Evolutionary conservation across 2,888 invertebrate species (phyloP), one percentile per base, ranked within the genome.

Genomic region (Dichetophora obliterata): DNA sequence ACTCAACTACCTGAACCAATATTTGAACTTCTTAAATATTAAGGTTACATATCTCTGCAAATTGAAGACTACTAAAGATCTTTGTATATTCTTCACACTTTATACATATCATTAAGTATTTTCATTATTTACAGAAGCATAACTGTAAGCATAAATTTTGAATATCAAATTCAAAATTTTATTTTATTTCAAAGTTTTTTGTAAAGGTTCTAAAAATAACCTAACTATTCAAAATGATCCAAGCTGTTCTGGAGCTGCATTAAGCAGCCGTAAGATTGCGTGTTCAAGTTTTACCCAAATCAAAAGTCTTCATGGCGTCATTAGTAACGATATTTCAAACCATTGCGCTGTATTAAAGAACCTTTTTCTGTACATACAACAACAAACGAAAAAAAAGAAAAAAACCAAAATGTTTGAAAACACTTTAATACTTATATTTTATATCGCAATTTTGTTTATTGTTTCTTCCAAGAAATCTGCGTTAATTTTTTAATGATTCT

Each of bases 401-500:
- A 19, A 6, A 22, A 24, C 19, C 19, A 57, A 57, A 19, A 57
- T 57, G 8, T 22, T 57, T 24, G 9, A 68, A 48, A 68, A 31
- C 68, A 50, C 68, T 68, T 68, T 34, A 54, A 65, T 19, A 57
- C 37, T 57, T 43, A 19, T 27, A 34, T n/a, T 59, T 24, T 61
- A 31, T 72, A 61, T 61, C 48, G 43, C 27, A 61, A 72, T 59
- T 59, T 48, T 48, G 59, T 72, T 72, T 72, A 72, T 72, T 72
- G 61, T 61, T 54, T 24, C 22, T 72, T 72, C 72, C 72, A 43
- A 72, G 72, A 72, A 72, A 72, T 48, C 43, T 43, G 43, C 61
- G 37, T 37, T 37, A 72, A 54, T 72, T 72, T 72, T 69, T 72
- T 54, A 70, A 72, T 72, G 72, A 72, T 72, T 72, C 54, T 72